A percentile compares a stretch with the other conserved stretches of the same genome.
Conservation (phyloP, 1,140 invertebrate genomes). For the Heliconius melpomene region DNA sequence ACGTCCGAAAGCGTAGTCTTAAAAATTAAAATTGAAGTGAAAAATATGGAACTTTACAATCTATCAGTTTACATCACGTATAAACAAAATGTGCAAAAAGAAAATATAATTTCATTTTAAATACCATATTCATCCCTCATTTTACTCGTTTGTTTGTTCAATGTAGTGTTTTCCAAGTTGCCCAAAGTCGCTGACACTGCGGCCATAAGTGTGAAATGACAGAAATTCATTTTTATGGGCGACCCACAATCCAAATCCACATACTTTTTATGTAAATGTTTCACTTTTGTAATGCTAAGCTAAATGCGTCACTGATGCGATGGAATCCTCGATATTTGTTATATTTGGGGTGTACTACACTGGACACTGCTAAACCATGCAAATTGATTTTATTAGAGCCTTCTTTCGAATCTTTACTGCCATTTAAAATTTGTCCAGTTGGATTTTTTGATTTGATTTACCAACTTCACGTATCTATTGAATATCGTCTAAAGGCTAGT, state of each 20-base stretch:
- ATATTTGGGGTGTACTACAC: not conserved
- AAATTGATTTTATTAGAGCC: not conserved
- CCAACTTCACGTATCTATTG: no score
- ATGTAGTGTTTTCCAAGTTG: not conserved
- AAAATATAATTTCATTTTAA: no score
- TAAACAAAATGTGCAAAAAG: no score
- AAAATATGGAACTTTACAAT: no score
- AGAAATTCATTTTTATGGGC: constrained; percentile 39
- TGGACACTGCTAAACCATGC: not conserved
- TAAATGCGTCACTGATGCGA: not conserved
- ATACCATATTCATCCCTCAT: no score
- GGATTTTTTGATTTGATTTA: no score
- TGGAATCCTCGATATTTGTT: not conserved
- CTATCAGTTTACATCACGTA: no score
- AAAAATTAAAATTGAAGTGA: no score
- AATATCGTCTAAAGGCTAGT: no score
- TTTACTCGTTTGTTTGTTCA: not conserved
- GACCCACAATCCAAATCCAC: constrained; percentile 19
- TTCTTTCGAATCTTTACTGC: not conserved
- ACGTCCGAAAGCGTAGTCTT: no score
- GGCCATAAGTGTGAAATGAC: constrained; percentile 16
- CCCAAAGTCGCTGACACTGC: not conserved
- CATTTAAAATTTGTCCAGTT: not conserved
- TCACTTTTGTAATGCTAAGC: not conserved
- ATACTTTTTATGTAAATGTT: not conserved